Percentiles rank a stretch among this genome's conserved stretches.
Evolutionary conservation across 2,113 vertebrate species (phyloP).

Genomic region (Neogobius melanostomus): DNA sequence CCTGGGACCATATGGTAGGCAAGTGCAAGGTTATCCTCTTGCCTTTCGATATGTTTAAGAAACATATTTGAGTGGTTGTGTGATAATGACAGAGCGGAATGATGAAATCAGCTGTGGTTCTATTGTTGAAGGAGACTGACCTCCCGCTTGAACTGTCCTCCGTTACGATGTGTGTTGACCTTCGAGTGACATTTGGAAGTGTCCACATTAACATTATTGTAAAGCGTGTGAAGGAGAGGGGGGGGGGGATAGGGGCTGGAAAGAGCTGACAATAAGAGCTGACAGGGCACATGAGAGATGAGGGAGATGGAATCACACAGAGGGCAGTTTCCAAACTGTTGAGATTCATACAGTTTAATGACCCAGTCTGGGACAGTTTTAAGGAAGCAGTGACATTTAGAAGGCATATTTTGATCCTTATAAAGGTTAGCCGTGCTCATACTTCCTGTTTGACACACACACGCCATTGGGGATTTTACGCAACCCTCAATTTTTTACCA

Average conservation of each 20-base stretch:
- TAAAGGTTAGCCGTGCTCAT: slow-evolving; percentile 9
- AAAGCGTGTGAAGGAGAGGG: slow-evolving; percentile 8
- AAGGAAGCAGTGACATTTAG: slow-evolving; percentile 5
- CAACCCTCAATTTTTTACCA: not conserved
- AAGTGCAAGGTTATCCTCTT: too few relatives aligned
- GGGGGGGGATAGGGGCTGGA: slow-evolving; percentile 13
- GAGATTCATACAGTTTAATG: not conserved
- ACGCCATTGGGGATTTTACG: not conserved
- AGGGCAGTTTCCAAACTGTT: not conserved
- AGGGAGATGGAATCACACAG: not conserved
- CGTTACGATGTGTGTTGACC: slow-evolving; percentile 13
- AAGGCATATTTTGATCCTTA: slow-evolving; percentile 9
- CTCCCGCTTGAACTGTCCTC: slow-evolving; percentile 1
- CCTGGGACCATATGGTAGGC: too few relatives aligned
- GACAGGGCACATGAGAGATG: slow-evolving; percentile 5
- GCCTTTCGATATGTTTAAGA: too few relatives aligned
- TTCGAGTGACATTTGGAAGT: slow-evolving; percentile 43
- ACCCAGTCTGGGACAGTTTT: not conserved
- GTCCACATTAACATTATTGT: slow-evolving; percentile 26
- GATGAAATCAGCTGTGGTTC: slow-evolving; percentile 2
- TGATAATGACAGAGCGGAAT: not conserved
- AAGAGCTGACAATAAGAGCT: slow-evolving; percentile 33
- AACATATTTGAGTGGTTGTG: too few relatives aligned
- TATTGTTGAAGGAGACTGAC: slow-evolving; percentile 3
- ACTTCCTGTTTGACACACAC: slow-evolving; percentile 2